Evolutionary conservation across 2,113 vertebrate genomes (phyloP).

Genomic region (Climacteris rufus): DNA sequence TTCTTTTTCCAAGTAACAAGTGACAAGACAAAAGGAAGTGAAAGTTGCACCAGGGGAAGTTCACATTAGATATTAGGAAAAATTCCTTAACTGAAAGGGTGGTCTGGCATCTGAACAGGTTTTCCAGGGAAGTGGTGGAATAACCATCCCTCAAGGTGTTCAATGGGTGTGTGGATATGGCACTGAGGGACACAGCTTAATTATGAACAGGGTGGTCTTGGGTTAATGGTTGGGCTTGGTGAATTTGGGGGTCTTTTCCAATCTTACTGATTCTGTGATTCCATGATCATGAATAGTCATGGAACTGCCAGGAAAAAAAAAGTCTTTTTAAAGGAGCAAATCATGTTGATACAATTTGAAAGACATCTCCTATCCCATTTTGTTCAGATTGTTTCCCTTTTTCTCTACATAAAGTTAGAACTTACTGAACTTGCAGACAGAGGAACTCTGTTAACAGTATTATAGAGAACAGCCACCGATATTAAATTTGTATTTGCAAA

Average conservation of each 20-base stretch:
- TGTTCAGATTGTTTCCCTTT: background rate
- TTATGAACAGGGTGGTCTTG: rapidly evolving
- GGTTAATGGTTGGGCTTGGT: background rate
- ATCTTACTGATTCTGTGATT: background rate
- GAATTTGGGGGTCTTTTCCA: background rate
- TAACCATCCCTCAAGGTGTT: background rate
- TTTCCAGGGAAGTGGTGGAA: background rate
- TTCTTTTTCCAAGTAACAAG: background rate
- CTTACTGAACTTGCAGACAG: background rate
- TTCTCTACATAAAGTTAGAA: background rate
- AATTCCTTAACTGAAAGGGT: background rate
- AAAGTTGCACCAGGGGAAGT: background rate
- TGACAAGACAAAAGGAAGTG: background rate
- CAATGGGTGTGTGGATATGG: background rate
- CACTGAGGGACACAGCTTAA: background rate
- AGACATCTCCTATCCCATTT: background rate
- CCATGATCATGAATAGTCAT: background rate
- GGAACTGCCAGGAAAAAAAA: background rate
- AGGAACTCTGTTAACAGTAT: background rate
- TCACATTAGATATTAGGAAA: background rate
- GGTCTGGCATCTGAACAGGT: rapidly evolving
- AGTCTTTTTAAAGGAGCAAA: background rate
- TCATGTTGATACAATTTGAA: background rate
- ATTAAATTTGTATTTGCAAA: background rate
- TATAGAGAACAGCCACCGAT: background rate